Evolutionary conservation across 2,113 vertebrate species (phyloP).

Genomic region (Forbesichthys agassizii): DNA sequence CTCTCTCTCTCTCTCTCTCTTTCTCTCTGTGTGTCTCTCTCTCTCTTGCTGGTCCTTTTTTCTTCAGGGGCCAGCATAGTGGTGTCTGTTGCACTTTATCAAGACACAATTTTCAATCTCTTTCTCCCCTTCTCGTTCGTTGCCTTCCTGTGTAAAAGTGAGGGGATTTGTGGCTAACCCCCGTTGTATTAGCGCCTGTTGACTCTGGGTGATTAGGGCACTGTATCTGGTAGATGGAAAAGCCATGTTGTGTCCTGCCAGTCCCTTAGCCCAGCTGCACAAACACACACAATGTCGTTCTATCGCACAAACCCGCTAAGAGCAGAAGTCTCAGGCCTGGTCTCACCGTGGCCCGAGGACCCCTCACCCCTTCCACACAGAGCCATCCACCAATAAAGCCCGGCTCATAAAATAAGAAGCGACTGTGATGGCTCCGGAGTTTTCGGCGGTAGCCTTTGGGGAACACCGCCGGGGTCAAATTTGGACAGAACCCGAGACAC

Average conservation of each 20-base stretch:
- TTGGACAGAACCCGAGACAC: conserved; percentile 54
- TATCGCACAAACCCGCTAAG: conserved; percentile 22
- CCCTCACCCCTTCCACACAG: conserved; percentile 35
- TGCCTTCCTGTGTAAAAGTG: conserved; percentile 37
- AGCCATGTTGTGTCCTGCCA: conserved; percentile 19
- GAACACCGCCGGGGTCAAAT: conserved; percentile 37
- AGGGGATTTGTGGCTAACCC: conserved; percentile 42
- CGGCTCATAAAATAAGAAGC: conserved; percentile 23
- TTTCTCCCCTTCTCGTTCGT: conserved; percentile 18
- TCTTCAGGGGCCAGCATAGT: conserved; percentile 28
- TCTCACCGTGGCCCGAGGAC: conserved; percentile 42
- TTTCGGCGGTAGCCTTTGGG: conserved; percentile 24
- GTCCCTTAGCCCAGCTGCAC: conserved; percentile 13
- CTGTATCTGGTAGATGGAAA: conserved; percentile 41
- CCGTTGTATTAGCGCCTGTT: conserved; percentile 50
- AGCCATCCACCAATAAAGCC: conserved; percentile 31
- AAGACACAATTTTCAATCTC: conserved; percentile 28
- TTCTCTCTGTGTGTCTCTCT: conserved; percentile 8
- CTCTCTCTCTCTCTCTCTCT: conserved; percentile 4
- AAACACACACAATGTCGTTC: not conserved
- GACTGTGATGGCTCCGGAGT: conserved; percentile 21
- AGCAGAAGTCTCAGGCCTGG: conserved; percentile 47
- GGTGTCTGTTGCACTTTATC: conserved; percentile 34
- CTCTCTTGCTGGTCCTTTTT: conserved; percentile 16
- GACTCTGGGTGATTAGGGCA: conserved; percentile 34